A percentile compares a stretch with the other conserved stretches of the same genome.
phyloP scores from a whole-genome alignment of 2,888 invertebrate species.

The Pandemis heparana region DNA sequence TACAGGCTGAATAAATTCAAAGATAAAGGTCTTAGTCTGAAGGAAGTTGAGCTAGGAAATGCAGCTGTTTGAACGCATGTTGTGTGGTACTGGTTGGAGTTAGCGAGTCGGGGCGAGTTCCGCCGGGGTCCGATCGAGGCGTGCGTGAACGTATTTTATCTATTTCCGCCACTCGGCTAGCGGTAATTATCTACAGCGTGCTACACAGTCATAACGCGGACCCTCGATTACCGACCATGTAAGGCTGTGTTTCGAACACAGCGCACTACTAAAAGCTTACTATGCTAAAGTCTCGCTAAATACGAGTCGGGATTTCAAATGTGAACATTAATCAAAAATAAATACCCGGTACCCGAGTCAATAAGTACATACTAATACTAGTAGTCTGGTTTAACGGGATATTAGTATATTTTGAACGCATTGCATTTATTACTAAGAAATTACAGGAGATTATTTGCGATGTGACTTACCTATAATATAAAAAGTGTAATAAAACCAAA shows the following conservation, averaged over 20 bases:
- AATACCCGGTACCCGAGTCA: too few relatives aligned
- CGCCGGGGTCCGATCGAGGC: constrained; percentile 63
- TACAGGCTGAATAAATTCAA: constrained; percentile 42
- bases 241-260: constrained; percentile 21
- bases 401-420: too few relatives aligned
- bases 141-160: constrained; percentile 84
- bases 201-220: constrained; percentile 71
- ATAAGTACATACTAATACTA: too few relatives aligned
- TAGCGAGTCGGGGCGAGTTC: constrained; percentile 60
- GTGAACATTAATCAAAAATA: neutral
- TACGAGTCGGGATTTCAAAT: neutral
- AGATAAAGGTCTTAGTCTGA: constrained; percentile 41
- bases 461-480: too few relatives aligned
- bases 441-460: too few relatives aligned
- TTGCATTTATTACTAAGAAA: too few relatives aligned
- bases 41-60: constrained; percentile 36
- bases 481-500: too few relatives aligned
- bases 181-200: constrained; percentile 78
- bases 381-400: too few relatives aligned
- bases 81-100: constrained; percentile 23
- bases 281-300: neutral
- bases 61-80: constrained; percentile 39
- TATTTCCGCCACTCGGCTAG: constrained; percentile 69
- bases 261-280: constrained; percentile 3
- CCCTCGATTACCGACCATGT: constrained; percentile 45